Evolutionary conservation across 2,888 invertebrate species (phyloP), one percentile per base, ranked within the genome.

Genomic region (Barypeithes pellucidus): DNA sequence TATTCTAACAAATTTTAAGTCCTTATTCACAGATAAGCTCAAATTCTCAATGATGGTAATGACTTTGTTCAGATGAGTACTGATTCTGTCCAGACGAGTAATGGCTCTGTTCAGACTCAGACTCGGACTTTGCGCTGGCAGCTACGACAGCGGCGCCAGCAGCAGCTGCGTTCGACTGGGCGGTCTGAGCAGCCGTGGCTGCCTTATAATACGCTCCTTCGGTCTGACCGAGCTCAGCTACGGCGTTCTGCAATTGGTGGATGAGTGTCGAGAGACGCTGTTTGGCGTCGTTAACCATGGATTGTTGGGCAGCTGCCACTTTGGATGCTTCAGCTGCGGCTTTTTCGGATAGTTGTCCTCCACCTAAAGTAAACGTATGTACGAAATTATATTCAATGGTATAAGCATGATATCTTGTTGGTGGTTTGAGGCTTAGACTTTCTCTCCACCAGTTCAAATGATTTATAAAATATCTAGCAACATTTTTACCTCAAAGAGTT

Each of bases 161-260:
- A 22, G 90, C 90, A 0, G 91, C 92, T 0, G 93, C 92, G 82
- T 92, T 92, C 43, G 90, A 90, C 78, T 92, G 93, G 0, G 93
- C 93, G 73, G 90, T 89, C 78, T 91, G 91, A 0, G 92, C 93
- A 0, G 91, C 88, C 66, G 89, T 88, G 85, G 88, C 87, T 24
- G 91, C 91, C 80, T 91, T 91, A 67, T 90, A 87, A 0, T 93
- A 91, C 3, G 93, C 91, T 0, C 89, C 84, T 81, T 92, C 91
- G 0, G 93, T 93, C 2, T 91, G 91, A 75, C 91, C 91, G 81
- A 91, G 92, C 82, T 93, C 93, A 72, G 91, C 85, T 29, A 91
- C 88, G 54, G 92, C 91, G 0, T 89, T 89, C 71, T 89, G 88
- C 11, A 93, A 87, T 79, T 92, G 92, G n/a, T 91, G 90, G 67